Evolutionary conservation across 2,888 invertebrate genomes (phyloP).

Genomic region (Pterostichus madidus): DNA sequence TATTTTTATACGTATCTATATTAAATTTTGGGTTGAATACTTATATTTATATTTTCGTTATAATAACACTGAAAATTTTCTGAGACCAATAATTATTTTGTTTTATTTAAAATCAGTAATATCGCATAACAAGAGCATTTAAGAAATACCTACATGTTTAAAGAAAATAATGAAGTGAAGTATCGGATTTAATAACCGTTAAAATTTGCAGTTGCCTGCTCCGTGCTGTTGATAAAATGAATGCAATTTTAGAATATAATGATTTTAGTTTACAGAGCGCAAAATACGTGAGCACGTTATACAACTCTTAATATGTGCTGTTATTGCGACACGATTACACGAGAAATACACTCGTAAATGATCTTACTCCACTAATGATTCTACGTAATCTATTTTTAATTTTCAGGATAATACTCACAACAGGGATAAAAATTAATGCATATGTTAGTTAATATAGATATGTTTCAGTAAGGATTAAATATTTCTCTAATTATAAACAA

Average conservation of each 20-base stretch:
- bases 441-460: neutral
- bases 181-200: slow-evolving; percentile 42
- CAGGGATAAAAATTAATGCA: slow-evolving; percentile 30
- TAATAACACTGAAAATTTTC: too few relatives aligned
- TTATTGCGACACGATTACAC: slow-evolving; percentile 33
- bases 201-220: slow-evolving; percentile 45
- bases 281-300: slow-evolving; percentile 32
- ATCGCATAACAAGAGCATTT: slow-evolving; percentile 5
- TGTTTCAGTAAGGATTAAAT: too few relatives aligned
- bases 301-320: slow-evolving; percentile 38
- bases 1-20: too few relatives aligned
- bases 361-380: slow-evolving; percentile 51
- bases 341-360: slow-evolving; percentile 28
- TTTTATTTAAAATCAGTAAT: neutral
- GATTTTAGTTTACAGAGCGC: slow-evolving; percentile 40
- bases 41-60: too few relatives aligned
- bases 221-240: slow-evolving; percentile 57
- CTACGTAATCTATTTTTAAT: slow-evolving; percentile 48
- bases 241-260: slow-evolving; percentile 58
- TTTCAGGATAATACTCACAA: slow-evolving; percentile 14
- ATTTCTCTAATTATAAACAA: too few relatives aligned
- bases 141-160: slow-evolving; percentile 44
- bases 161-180: slow-evolving; percentile 48
- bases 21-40: too few relatives aligned
- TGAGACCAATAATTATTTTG: too few relatives aligned